Evolutionary conservation across 2,797 vertebrate genomes (phyloP).

Genomic region (Rallus crepitans): DNA sequence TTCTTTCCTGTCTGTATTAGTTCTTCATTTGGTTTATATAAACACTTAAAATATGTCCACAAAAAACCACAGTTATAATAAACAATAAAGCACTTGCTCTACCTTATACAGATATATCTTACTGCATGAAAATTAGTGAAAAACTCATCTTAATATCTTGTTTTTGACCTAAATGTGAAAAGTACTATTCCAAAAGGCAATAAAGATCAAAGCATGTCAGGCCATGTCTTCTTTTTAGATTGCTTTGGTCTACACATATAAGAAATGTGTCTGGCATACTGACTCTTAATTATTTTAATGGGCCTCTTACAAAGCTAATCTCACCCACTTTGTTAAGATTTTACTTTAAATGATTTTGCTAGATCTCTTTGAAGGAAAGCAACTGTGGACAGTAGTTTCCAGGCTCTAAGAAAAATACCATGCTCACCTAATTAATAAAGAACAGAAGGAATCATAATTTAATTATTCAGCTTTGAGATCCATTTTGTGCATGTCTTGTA

Average conservation of each 20-base stretch:
- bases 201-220: not conserved
- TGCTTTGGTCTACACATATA: not conserved
- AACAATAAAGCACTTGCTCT: not conserved
- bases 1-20: not conserved
- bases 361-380: not conserved
- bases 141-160: not conserved
- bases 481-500: not conserved
- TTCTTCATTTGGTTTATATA: not conserved
- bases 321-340: not conserved
- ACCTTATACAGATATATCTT: not conserved
- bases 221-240: not conserved
- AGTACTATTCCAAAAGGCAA: not conserved
- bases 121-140: not conserved
- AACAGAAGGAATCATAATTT: not conserved
- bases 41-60: not conserved
- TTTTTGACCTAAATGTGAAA: not conserved
- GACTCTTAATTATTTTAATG: not conserved
- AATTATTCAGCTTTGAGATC: slow-evolving; percentile 10
- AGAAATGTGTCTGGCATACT: not conserved
- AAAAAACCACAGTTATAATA: not conserved
- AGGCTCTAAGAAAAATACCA: not conserved
- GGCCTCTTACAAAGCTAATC: not conserved
- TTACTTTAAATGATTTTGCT: not conserved
- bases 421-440: not conserved
- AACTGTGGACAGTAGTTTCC: not conserved